Percentiles rank a stretch among this genome's conserved stretches.
Evolutionary conservation across 2,888 invertebrate species (phyloP).

Genomic region (Nudaria mundana): DNA sequence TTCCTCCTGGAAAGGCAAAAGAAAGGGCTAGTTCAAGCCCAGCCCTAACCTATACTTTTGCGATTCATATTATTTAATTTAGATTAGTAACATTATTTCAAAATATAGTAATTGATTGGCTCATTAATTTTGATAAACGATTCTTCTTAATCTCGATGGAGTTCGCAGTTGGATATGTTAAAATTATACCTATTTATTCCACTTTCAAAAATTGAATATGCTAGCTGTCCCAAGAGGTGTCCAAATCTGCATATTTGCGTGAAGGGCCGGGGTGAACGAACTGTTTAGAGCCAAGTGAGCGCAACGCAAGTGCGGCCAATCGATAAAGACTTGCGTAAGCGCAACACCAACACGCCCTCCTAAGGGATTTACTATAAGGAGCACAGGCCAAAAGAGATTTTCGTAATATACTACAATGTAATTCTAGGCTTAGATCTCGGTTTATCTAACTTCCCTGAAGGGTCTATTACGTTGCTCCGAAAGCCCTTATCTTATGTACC

Average conservation of each 20-base stretch:
- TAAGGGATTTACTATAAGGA: constrained; percentile 57
- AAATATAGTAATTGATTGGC: too few relatives aligned
- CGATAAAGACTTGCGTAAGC: constrained; percentile 72
- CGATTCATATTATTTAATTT: too few relatives aligned
- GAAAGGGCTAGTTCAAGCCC: too few relatives aligned
- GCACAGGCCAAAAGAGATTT: constrained; percentile 34
- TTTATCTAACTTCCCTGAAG: constrained; percentile 46
- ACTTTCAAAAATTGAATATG: too few relatives aligned
- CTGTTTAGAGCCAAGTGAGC: constrained; percentile 60
- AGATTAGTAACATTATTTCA: too few relatives aligned
- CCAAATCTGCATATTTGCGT: constrained; percentile 62
- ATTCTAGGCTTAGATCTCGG: constrained; percentile 42
- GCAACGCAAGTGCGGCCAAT: constrained; percentile 64
- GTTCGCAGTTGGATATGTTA: too few relatives aligned
- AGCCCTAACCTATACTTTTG: too few relatives aligned
- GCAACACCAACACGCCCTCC: constrained; percentile 60
- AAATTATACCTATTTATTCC: too few relatives aligned
- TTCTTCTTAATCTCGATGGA: too few relatives aligned
- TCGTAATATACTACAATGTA: constrained; percentile 29
- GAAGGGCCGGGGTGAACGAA: constrained; percentile 67
- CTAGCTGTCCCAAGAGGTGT: constrained; percentile 43
- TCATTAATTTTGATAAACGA: too few relatives aligned
- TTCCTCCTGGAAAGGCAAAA: too few relatives aligned
- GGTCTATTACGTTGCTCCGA: constrained; percentile 43
- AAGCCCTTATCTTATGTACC: constrained; percentile 29